These are phyloP conservation scores for Muschampia plurimacula DNA, from an alignment of 2,888 invertebrate genomes.

Conservation along the genomic window DNA sequence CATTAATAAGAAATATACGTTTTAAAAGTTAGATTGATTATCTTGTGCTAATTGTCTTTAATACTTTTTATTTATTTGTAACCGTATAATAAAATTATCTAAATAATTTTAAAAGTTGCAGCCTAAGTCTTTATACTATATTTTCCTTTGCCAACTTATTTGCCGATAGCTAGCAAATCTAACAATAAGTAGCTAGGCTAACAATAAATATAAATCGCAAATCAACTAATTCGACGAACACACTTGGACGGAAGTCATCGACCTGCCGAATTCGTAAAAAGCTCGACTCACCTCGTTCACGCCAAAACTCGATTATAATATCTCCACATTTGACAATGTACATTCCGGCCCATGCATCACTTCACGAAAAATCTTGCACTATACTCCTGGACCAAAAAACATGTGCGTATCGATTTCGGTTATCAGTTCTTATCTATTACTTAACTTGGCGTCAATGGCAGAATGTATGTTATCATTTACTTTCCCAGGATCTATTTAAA, in stretches of 20 bases:
- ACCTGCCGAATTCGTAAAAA: constrained; percentile 56
- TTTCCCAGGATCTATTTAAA: constrained; percentile 23
- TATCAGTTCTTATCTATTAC: constrained; percentile 59
- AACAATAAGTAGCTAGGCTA: neutral
- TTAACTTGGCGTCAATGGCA: constrained; percentile 33
- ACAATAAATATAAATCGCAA: constrained; percentile 7
- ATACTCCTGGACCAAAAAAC: constrained; percentile 52
- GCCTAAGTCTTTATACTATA: neutral
- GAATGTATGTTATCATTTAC: neutral
- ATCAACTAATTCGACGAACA: constrained; percentile 31
- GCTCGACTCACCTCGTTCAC: constrained; percentile 70
- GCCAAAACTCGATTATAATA: constrained; percentile 68
- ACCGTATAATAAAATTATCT: too few species aligned
- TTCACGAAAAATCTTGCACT: constrained; percentile 57
- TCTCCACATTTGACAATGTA: constrained; percentile 61
- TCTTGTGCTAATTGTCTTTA: too few species aligned
- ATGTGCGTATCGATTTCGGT: constrained; percentile 59
- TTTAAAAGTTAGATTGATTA: too few species aligned
- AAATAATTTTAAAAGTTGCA: too few species aligned
- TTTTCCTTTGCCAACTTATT: neutral
- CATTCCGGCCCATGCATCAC: constrained; percentile 70
- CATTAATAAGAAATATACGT: too few species aligned
- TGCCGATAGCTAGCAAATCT: neutral
- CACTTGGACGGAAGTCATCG: constrained; percentile 59
- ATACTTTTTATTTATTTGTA: too few species aligned